A percentile compares a stretch with the other conserved stretches of the same genome.
Evolutionary conservation across 2,797 vertebrate genomes (phyloP).

Genomic region (Tragelaphus eurycerus): DNA sequence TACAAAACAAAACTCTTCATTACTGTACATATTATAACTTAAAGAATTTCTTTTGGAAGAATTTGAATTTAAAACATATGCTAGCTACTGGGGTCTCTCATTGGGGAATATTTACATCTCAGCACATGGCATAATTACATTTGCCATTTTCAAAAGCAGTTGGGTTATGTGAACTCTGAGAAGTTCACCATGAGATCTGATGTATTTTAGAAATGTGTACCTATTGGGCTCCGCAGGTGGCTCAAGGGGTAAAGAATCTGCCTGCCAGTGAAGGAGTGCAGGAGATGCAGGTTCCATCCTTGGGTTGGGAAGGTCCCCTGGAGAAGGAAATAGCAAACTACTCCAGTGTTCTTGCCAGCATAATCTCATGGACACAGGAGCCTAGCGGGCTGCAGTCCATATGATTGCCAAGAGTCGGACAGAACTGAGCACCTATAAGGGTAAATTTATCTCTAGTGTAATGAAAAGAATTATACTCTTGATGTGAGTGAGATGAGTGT

Average conservation of each 20-base stretch:
- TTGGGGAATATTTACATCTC: slow-evolving; percentile 39
- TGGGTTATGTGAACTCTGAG: background rate
- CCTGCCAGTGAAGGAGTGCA: background rate
- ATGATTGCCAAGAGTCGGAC: background rate
- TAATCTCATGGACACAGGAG: background rate
- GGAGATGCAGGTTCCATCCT: background rate
- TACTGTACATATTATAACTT: background rate
- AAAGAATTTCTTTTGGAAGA: slow-evolving; percentile 6
- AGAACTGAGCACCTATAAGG: background rate
- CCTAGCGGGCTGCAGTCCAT: background rate
- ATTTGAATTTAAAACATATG: slow-evolving; percentile 51
- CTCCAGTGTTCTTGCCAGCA: background rate
- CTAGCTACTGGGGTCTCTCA: slow-evolving; percentile 16
- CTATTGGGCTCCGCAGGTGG: background rate
- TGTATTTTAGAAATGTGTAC: background rate
- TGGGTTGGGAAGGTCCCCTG: background rate
- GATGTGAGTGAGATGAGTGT: background rate
- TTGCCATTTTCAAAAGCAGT: slow-evolving; percentile 70
- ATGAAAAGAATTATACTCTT: background rate
- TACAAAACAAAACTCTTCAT: slow-evolving; percentile 57
- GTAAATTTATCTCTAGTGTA: background rate
- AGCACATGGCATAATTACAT: slow-evolving; percentile 64
- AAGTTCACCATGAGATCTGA: background rate
- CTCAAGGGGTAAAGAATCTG: background rate
- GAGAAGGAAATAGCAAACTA: background rate